phyloP scores from a whole-genome alignment of 2,888 invertebrate genomes.

The Neria commutata region DNA sequence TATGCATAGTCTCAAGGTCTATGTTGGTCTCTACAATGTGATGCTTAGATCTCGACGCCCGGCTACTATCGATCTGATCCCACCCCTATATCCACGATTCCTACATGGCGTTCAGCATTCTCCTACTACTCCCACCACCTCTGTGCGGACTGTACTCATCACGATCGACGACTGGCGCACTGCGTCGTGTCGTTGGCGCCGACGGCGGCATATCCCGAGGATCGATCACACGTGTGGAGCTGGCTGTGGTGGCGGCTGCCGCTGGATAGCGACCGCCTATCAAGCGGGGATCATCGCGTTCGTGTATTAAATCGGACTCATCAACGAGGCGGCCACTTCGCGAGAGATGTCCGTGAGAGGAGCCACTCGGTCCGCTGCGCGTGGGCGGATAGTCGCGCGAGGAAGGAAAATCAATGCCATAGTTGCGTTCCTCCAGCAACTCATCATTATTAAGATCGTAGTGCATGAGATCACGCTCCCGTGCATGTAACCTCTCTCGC shows the following conservation, averaged over 20 bases:
- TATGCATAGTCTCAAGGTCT: conserved; percentile 37
- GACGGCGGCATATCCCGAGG: conserved; percentile 53
- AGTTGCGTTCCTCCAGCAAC: conserved; percentile 59
- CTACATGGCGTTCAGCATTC: conserved; percentile 64
- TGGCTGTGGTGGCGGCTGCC: conserved; percentile 45
- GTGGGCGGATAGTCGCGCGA: conserved; percentile 42
- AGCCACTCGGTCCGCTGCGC: conserved; percentile 49
- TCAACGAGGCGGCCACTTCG: conserved; percentile 54
- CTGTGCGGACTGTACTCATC: conserved; percentile 63
- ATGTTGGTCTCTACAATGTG: conserved; percentile 33
- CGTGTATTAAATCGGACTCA: conserved; percentile 56
- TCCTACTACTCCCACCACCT: conserved; percentile 63
- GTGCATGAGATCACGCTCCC: conserved; percentile 61
- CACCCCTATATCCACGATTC: conserved; percentile 65
- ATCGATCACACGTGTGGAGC: conserved; percentile 48
- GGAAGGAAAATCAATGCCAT: conserved; percentile 54
- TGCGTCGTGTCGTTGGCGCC: conserved; percentile 49
- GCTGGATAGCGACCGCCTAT: conserved; percentile 37
- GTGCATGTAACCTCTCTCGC: conserved; percentile 57
- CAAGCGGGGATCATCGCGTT: conserved; percentile 55
- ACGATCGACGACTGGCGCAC: conserved; percentile 59
- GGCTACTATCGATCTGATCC: conserved; percentile 61
- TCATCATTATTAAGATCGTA: conserved; percentile 62
- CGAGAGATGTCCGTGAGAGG: conserved; percentile 45
- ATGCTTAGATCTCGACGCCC: conserved; percentile 18